Percentiles rank a stretch among this genome's conserved stretches.
These are phyloP conservation scores for Amblyornis subalaris DNA, from an alignment of 2,113 vertebrate species.

Conservation along the genomic window DNA sequence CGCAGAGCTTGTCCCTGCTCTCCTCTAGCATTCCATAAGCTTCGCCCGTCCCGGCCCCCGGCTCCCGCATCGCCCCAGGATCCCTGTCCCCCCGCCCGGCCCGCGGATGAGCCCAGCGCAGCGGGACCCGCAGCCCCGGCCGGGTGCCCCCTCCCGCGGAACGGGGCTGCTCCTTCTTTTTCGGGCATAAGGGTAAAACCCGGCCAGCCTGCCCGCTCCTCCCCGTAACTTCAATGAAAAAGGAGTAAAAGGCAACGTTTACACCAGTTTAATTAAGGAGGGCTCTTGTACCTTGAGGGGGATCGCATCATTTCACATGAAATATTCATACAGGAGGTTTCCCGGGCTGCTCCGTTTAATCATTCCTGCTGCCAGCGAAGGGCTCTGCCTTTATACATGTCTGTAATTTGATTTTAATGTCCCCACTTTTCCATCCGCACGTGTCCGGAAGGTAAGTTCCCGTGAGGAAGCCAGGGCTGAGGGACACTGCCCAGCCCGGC, in stretches of 20 bases:
- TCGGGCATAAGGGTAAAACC: not conserved
- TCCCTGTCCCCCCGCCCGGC: not conserved
- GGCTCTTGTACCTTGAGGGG: constrained; percentile 6
- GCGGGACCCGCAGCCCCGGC: not conserved
- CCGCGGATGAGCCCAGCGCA: fast-evolving
- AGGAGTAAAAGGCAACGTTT: constrained; percentile 11
- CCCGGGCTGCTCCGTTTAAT: not conserved
- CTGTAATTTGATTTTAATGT: not conserved
- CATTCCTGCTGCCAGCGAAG: not conserved
- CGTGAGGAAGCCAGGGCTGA: not conserved
- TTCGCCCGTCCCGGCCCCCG: fast-evolving
- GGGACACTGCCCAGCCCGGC: not conserved
- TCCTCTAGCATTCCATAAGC: not conserved
- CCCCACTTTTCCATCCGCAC: not conserved
- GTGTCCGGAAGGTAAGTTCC: not conserved
- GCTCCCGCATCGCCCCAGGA: not conserved
- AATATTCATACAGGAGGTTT: constrained; percentile 34
- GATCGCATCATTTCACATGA: not conserved
- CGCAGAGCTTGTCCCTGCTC: not conserved
- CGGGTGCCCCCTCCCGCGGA: fast-evolving
- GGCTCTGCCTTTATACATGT: not conserved
- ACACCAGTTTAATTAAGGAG: constrained; percentile 43
- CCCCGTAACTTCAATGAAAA: not conserved
- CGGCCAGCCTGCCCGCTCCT: not conserved
- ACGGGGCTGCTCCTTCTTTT: not conserved